Evolutionary conservation across 2,113 vertebrate genomes (phyloP).

Genomic region (Corydoras maculifer): DNA sequence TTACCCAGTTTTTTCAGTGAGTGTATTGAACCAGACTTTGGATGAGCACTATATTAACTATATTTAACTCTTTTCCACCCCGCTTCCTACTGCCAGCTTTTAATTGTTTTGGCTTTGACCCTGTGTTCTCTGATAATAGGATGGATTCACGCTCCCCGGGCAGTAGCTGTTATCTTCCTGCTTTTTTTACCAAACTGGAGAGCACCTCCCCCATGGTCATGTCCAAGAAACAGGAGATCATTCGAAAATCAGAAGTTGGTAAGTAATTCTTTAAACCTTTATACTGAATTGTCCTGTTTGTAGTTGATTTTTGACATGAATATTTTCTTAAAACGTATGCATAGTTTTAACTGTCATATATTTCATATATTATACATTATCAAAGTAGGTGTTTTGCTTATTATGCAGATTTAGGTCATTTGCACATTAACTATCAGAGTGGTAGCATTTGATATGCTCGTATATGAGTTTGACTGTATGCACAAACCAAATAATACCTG

Average conservation of each 20-base stretch:
- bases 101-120: background rate
- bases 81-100: background rate
- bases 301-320: background rate
- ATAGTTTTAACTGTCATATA: no score
- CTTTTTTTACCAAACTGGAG: constrained; percentile 97
- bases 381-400: no score
- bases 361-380: no score
- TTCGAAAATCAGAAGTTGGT: constrained; percentile 98
- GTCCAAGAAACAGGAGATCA: constrained; percentile 99
- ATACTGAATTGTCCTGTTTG: background rate
- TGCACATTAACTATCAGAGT: no score
- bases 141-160: constrained; percentile 90
- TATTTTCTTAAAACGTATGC: background rate
- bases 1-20: no score
- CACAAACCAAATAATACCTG: no score
- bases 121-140: constrained; percentile 56
- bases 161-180: constrained; percentile 84
- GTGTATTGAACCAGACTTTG: no score
- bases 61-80: background rate
- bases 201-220: constrained; percentile 95
- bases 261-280: constrained; percentile 59
- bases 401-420: no score
- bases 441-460: no score
- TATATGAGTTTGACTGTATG: no score
- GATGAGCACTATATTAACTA: no score